Conservation (phyloP, 2,888 invertebrate genomes). For the Cerceris rybyensis region DNA sequence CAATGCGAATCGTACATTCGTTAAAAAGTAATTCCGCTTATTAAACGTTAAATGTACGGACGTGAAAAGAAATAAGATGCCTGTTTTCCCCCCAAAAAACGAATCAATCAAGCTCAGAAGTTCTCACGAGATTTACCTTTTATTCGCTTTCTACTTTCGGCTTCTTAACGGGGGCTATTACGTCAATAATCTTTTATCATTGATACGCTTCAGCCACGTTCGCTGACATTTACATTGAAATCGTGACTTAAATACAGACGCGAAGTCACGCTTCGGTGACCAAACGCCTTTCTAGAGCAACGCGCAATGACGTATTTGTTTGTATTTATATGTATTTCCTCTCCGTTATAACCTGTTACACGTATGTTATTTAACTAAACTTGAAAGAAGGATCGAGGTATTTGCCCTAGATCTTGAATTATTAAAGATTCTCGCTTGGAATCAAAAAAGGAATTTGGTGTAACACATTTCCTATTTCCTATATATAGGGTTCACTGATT, state of each 20-base stretch:
- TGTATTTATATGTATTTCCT: constrained; percentile 1
- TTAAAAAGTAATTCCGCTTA: no score
- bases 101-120: background rate
- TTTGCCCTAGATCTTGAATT: background rate
- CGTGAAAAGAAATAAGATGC: background rate
- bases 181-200: constrained; percentile 54
- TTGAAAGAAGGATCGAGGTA: background rate
- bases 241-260: constrained; percentile 63
- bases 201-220: constrained; percentile 42
- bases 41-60: no score
- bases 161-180: constrained; percentile 23
- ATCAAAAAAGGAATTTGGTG: no score
- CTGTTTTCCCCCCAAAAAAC: background rate
- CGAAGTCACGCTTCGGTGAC: constrained; percentile 56
- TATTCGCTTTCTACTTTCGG: constrained; percentile 19
- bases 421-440: no score
- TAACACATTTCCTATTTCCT: no score
- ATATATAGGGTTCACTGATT: no score
- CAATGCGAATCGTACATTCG: no score
- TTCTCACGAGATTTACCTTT: constrained; percentile 4
- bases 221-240: constrained; percentile 72
- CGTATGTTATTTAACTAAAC: background rate
- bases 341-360: constrained; percentile 7
- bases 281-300: constrained; percentile 57
- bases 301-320: constrained; percentile 36